Evolutionary conservation across 2,113 vertebrate genomes (phyloP).

Genomic region (Philantomba maxwellii): DNA sequence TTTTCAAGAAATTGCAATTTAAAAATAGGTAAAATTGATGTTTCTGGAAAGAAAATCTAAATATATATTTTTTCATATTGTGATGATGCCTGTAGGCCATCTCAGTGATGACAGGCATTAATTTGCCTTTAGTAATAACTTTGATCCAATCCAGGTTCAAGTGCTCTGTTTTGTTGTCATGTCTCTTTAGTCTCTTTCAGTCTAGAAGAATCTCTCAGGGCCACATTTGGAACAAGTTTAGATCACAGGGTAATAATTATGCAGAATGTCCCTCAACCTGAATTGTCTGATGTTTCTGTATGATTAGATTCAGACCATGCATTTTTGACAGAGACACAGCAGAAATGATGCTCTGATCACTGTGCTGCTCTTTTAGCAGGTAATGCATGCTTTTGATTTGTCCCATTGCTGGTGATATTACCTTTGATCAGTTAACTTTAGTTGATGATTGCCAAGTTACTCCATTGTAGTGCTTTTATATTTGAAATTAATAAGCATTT

Average conservation of each 20-base stretch:
- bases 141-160: not conserved
- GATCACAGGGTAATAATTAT: not conserved
- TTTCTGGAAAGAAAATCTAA: not conserved
- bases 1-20: not conserved
- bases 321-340: not conserved
- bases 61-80: not conserved
- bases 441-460: not conserved
- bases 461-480: not conserved
- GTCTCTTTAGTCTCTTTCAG: not conserved
- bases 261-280: not conserved
- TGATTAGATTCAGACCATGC: not conserved
- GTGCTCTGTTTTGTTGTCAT: not conserved
- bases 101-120: not conserved
- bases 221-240: not conserved
- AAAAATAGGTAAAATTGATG: constrained; percentile 8
- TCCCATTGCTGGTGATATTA: not conserved
- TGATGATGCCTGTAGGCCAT: not conserved
- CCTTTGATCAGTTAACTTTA: not conserved
- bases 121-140: not conserved
- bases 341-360: not conserved
- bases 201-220: not conserved
- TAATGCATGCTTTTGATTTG: not conserved
- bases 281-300: not conserved
- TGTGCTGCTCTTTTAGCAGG: not conserved
- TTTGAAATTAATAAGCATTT: not conserved